Evolutionary conservation across 2,888 invertebrate genomes (phyloP).

Genomic region (Hirtodrosophila confusa): DNA sequence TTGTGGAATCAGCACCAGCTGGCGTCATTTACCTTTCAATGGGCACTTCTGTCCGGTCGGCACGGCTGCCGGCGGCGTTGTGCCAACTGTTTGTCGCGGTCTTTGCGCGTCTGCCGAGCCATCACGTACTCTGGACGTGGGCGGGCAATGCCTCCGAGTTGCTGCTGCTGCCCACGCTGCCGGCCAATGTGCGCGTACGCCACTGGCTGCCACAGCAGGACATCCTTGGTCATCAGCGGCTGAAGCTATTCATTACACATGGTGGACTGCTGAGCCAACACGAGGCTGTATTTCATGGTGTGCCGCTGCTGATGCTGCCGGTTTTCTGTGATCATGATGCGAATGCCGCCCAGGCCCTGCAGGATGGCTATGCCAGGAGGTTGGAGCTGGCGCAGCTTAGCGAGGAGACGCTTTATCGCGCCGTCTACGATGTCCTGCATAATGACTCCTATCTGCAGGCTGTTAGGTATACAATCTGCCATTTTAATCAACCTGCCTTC

Average conservation of each 20-base stretch:
- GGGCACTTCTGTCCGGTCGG: slow-evolving; percentile 91
- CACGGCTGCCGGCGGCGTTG: slow-evolving; percentile 89
- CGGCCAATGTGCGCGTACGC: slow-evolving; percentile 88
- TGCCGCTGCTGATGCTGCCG: slow-evolving; percentile 90
- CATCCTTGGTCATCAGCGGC: slow-evolving; percentile 88
- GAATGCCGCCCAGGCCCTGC: slow-evolving; percentile 89
- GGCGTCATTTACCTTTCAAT: slow-evolving; percentile 91
- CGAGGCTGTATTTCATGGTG: slow-evolving; percentile 90
- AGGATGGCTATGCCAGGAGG: slow-evolving; percentile 89
- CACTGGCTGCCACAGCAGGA: slow-evolving; percentile 79
- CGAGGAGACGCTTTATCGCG: slow-evolving; percentile 85
- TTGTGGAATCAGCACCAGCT: slow-evolving; percentile 86
- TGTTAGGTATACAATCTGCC: slow-evolving; percentile 84
- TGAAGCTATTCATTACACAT: slow-evolving; percentile 91
- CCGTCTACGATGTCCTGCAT: slow-evolving; percentile 88
- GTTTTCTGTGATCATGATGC: slow-evolving; percentile 92
- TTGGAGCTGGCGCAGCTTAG: slow-evolving; percentile 88
- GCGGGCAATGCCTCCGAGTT: slow-evolving; percentile 50
- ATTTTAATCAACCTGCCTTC: slow-evolving; percentile 21
- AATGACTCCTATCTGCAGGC: slow-evolving; percentile 88
- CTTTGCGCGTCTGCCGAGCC: slow-evolving; percentile 88
- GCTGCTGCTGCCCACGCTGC: slow-evolving; percentile 86
- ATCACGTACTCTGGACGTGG: slow-evolving; percentile 92
- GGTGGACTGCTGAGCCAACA: slow-evolving; percentile 91
- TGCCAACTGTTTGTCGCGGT: slow-evolving; percentile 88